Evolutionary conservation across 2,797 vertebrate genomes (phyloP).

Genomic region (Peromyscus attwateri): DNA sequence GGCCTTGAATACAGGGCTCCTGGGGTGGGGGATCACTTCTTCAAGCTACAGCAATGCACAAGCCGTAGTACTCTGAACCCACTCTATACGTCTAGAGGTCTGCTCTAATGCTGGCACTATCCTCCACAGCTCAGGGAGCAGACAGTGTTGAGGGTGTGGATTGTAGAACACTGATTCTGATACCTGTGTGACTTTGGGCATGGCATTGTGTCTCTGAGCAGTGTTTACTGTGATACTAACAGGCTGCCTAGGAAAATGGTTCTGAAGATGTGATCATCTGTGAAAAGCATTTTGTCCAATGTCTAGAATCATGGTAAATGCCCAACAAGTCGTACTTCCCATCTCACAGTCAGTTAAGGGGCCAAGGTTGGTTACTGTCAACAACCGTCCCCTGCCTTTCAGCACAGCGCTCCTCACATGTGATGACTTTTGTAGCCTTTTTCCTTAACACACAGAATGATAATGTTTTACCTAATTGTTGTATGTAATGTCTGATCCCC

Average conservation of each 20-base stretch:
- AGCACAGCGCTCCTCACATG: background rate
- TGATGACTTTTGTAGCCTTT: background rate
- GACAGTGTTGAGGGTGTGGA: too few species aligned
- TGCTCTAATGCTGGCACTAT: background rate
- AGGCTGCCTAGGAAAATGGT: background rate
- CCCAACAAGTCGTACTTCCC: background rate
- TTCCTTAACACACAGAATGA: background rate
- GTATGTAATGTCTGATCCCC: too few species aligned
- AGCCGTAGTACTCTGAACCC: background rate
- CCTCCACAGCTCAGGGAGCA: background rate
- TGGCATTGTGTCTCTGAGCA: background rate
- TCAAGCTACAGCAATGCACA: background rate
- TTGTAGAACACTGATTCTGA: background rate
- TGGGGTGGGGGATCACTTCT: background rate
- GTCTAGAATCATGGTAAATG: background rate
- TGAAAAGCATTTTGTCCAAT: background rate
- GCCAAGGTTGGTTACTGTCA: background rate
- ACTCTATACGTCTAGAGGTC: background rate
- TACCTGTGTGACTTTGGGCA: background rate
- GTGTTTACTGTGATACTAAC: background rate
- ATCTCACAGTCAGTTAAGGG: background rate
- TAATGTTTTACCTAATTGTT: background rate
- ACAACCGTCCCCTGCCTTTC: background rate
- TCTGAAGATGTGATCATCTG: background rate
- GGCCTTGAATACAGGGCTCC: too few species aligned